Conservation (phyloP, 2,888 invertebrate species). For the Schizaphis graminum region DNA sequence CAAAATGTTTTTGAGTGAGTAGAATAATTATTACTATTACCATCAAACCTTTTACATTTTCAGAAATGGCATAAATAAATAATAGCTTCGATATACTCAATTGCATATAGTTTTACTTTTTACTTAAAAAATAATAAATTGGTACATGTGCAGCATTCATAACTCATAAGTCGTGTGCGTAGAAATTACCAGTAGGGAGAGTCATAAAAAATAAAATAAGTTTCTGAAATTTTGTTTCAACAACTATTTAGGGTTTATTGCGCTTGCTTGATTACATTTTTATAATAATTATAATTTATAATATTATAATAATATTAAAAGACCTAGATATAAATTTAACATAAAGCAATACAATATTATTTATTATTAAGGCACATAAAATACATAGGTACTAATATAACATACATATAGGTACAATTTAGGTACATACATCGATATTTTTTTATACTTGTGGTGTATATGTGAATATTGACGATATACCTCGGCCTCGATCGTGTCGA, state of each 20-base stretch:
- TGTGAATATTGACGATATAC: background rate
- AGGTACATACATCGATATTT: background rate
- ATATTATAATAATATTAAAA: background rate
- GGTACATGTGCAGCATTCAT: background rate
- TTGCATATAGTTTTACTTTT: background rate
- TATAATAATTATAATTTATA: background rate
- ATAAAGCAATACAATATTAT: background rate
- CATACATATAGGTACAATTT: background rate
- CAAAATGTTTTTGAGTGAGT: too few species aligned
- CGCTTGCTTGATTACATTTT: background rate
- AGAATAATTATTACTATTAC: too few species aligned
- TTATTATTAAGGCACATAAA: background rate
- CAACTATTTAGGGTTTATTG: background rate
- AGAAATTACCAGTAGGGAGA: background rate
- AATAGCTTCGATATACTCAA: background rate
- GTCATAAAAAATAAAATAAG: background rate
- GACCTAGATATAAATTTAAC: background rate
- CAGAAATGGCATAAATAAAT: background rate
- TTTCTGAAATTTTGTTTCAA: background rate
- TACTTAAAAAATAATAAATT: background rate
- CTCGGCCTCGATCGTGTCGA: background rate
- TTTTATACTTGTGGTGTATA: background rate
- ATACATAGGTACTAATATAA: background rate
- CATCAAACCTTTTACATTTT: too few species aligned
- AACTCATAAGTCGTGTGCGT: background rate